Evolutionary conservation across 2,113 vertebrate genomes (phyloP).

Genomic region (Bubo bubo): DNA sequence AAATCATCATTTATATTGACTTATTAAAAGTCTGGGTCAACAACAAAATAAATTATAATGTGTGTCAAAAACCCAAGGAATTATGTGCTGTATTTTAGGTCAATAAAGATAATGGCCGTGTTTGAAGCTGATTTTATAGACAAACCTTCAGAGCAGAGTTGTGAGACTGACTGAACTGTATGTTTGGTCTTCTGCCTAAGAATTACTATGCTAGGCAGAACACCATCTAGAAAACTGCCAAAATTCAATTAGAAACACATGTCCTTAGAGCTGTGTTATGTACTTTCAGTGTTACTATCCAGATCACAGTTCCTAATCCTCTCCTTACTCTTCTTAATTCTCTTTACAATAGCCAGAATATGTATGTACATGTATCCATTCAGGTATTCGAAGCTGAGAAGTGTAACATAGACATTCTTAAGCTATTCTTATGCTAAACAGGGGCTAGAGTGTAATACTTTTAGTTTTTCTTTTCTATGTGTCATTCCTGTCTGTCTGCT

Average conservation of each 20-base stretch:
- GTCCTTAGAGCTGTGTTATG: background rate
- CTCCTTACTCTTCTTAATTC: background rate
- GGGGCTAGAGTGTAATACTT: background rate
- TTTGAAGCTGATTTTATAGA: background rate
- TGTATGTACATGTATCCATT: background rate
- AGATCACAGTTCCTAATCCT: background rate
- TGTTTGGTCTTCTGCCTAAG: background rate
- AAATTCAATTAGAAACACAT: background rate
- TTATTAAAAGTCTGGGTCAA: background rate
- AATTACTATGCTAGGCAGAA: background rate
- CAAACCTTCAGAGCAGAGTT: background rate
- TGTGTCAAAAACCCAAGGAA: background rate
- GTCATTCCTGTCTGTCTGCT: background rate
- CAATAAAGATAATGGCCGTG: background rate
- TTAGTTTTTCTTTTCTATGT: background rate
- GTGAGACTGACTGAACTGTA: background rate
- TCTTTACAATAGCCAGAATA: background rate
- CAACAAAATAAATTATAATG: background rate
- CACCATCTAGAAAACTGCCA: background rate
- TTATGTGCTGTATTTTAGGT: background rate
- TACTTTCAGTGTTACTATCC: background rate
- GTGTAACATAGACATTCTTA: background rate
- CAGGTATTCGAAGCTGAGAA: background rate
- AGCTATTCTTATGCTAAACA: background rate
- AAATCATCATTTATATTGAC: background rate